Conservation (phyloP, 2,888 invertebrate species). For the Tolmerus cingulatus region DNA sequence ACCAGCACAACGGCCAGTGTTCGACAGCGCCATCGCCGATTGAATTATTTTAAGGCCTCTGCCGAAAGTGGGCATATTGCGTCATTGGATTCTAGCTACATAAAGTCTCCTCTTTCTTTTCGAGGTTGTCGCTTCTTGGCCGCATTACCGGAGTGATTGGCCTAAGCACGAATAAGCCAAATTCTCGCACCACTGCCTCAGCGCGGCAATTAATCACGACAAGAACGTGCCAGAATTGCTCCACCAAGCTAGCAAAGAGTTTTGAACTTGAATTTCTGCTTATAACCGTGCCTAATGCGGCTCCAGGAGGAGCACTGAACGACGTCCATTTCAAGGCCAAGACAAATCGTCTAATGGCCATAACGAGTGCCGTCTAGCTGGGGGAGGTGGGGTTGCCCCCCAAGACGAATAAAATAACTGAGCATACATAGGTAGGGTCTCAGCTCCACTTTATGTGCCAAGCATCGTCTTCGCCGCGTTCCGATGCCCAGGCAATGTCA, state of each 20-base stretch:
- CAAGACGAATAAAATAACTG: not conserved
- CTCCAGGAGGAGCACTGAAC: slow-evolving; percentile 13
- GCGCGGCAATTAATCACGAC: not conserved
- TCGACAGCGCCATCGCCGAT: not conserved
- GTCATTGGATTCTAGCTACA: not conserved
- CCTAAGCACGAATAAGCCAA: slow-evolving; percentile 15
- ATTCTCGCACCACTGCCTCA: not conserved
- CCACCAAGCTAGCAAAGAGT: not conserved
- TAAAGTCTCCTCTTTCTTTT: not conserved
- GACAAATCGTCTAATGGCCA: not conserved
- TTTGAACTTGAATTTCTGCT: slow-evolving; percentile 9
- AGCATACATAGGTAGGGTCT: not conserved
- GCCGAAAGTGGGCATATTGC: not conserved
- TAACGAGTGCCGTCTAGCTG: not conserved
- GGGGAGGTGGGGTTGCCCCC: not conserved
- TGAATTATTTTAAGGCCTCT: not conserved
- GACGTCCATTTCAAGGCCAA: slow-evolving; percentile 20
- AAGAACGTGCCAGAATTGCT: slow-evolving; percentile 3
- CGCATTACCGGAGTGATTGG: slow-evolving; percentile 4
- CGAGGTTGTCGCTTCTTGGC: not conserved
- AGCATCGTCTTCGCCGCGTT: not conserved
- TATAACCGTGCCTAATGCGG: not conserved
- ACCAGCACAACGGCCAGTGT: not conserved
- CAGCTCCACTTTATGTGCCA: not conserved
- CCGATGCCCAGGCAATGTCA: slow-evolving; percentile 19